phyloP scores from a whole-genome alignment of 30 jellyfish, hydroid and myxozoan species.

The Aurelia sp. region DNA sequence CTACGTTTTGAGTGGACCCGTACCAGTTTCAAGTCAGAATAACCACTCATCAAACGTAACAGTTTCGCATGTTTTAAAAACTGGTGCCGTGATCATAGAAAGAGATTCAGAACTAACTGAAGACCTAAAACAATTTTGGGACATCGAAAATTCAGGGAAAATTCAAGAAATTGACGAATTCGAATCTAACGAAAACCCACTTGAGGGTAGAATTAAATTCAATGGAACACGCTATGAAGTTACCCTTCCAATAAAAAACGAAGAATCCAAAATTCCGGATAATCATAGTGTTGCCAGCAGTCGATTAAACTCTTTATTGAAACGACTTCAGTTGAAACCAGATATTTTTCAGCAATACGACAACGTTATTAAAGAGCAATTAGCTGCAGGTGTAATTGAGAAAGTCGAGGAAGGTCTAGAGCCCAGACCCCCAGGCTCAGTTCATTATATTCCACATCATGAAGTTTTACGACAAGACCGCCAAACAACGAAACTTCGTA shows the following conservation, averaged over 20 bases:
- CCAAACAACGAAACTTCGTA: no score
- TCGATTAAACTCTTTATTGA: not conserved
- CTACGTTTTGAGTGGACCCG: slow-evolving; percentile 1
- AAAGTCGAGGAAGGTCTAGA: no score
- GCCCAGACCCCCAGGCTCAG: no score
- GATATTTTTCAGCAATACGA: not conserved
- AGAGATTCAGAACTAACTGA: not conserved
- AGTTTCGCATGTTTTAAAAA: not conserved
- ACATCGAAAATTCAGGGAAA: not conserved
- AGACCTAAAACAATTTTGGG: not conserved
- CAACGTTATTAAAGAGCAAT: not conserved
- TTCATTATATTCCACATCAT: no score
- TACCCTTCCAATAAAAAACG: not conserved
- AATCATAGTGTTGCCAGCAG: not conserved
- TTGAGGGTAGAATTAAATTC: not conserved
- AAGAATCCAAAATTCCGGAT: not conserved
- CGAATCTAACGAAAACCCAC: not conserved
- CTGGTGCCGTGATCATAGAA: not conserved
- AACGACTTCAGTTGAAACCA: not conserved
- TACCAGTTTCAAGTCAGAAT: not conserved
- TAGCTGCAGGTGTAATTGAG: not conserved
- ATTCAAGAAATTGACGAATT: not conserved
- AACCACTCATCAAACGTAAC: not conserved
- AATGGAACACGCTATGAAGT: not conserved
- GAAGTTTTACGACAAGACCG: no score